Evolutionary conservation across 2,888 invertebrate species (phyloP).

Genomic region (Crossocerus cetratus): DNA sequence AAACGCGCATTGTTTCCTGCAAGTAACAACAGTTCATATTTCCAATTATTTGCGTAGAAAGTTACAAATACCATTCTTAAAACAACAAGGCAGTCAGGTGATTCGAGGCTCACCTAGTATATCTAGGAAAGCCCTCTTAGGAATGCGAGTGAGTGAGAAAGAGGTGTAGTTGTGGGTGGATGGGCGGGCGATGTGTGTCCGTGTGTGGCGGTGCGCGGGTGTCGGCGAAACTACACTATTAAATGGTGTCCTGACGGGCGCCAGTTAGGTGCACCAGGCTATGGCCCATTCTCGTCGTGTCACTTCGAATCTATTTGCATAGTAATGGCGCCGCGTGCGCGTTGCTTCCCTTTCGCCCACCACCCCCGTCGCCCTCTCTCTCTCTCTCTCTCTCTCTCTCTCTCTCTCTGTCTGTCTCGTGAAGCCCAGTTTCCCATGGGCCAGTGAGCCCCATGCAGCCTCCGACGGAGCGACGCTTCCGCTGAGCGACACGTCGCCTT

Average conservation of each 20-base stretch:
- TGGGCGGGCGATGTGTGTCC: slow-evolving; percentile 4
- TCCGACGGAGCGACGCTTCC: background rate
- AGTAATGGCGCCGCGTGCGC: slow-evolving; percentile 66
- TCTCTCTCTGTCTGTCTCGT: background rate
- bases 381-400: slow-evolving; percentile 2
- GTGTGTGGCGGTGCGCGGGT: slow-evolving; percentile 39
- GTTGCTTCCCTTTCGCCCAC: slow-evolving; percentile 13
- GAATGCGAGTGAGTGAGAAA: slow-evolving; percentile 23
- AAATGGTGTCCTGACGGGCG: slow-evolving; percentile 70
- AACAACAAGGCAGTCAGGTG: background rate
- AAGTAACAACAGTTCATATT: too few relatives aligned
- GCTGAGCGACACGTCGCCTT: background rate
- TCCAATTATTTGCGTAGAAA: too few relatives aligned
- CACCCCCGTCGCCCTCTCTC: background rate
- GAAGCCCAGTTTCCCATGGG: slow-evolving; percentile 17
- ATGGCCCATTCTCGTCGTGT: slow-evolving; percentile 69
- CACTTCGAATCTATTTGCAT: slow-evolving; percentile 75
- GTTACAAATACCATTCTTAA: too few relatives aligned
- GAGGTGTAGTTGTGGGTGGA: background rate
- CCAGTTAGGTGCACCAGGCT: slow-evolving; percentile 67
- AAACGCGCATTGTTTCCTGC: too few relatives aligned
- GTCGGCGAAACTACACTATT: slow-evolving; percentile 64
- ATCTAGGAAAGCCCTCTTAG: background rate
- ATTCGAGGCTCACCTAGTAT: background rate
- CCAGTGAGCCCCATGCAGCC: too few relatives aligned